A percentile compares a stretch with the other conserved stretches of the same genome.
Conservation (phyloP, 2,888 invertebrate species). For the Acleris emargana region DNA sequence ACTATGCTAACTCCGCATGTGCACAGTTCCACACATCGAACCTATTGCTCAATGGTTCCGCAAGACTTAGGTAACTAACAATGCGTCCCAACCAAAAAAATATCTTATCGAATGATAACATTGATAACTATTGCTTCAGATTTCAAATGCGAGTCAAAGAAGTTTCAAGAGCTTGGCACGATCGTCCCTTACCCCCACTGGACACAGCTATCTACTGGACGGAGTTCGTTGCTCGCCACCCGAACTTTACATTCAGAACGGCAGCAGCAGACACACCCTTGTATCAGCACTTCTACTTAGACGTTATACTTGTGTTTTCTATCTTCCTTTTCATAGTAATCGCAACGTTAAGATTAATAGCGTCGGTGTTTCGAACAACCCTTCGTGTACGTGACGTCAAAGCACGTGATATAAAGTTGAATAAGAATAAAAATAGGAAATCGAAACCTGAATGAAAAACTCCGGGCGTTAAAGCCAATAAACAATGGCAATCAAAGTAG, state of each 20-base stretch:
- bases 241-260: conserved; percentile 73
- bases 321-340: not conserved
- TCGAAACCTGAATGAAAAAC: conserved; percentile 41
- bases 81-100: no score
- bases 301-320: conserved; percentile 41
- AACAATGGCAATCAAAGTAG: no score
- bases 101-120: no score
- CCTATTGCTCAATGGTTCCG: no score
- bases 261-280: conserved; percentile 81
- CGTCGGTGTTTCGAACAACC: conserved; percentile 16
- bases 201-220: conserved; percentile 86
- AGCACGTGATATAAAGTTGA: conserved; percentile 41
- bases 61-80: no score
- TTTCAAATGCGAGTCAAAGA: conserved; percentile 71
- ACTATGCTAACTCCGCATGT: no score
- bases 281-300: conserved; percentile 78
- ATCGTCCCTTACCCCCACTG: conserved; percentile 83
- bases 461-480: not conserved
- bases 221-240: conserved; percentile 84
- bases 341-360: not conserved
- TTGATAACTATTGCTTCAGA: conserved; percentile 52
- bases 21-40: no score
- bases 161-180: conserved; percentile 81
- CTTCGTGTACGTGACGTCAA: conserved; percentile 12
- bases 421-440: conserved; percentile 48